Base-by-base conservation (phyloP, 2,113 vertebrate species). In the Otis tarda region DNA sequence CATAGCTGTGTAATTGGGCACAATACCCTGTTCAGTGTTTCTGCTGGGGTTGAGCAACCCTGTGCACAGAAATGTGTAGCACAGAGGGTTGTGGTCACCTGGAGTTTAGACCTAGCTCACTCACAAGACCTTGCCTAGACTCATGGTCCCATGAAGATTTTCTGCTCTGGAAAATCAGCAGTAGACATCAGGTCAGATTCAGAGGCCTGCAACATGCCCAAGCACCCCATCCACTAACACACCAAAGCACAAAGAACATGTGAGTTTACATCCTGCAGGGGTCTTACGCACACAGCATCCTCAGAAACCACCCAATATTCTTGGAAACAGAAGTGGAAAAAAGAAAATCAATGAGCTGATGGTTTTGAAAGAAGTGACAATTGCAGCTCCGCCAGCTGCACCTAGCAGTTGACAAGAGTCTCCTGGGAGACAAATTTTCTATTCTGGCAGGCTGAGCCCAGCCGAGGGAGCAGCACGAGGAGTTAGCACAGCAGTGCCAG, bases 401-500 rank as follows among this genome's bases (percentile, higher is more conserved):
- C 10, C 9, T 39, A 94, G 22, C 4, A 64, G 12, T 5, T 60
- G 55, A 63, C 11, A 23, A 4, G 10, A 63, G 63, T 31, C 4
- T 8, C 23, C 27, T 14, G 8, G 28, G 9, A 53, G 53, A 57
- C 21, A 53, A 22, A 68, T 35, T 6, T 25, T 53, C 24, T 35
- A 6, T 39, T 71, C 10, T 6, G 15, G 7, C 28, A 71, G 52
- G 23, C 43, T 76, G 47, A 83, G n/a, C 16, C 77, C 4, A 7
- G 53, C 19, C 1, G 1, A 30, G 8, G 25, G 43, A 90, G 33
- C 19, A 80, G 9, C 0, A 3, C 1, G 1, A 61, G 24, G 14
- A 89, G 15, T 43, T 70, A 67, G 30, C 35, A 24, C 19, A 59
- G 35, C 39, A 81, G 35, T 3, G 2, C 10, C 47, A 28, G 10